Evolutionary conservation across 2,113 vertebrate genomes (phyloP).

Genomic region (Thalassarche chlororhynchos): DNA sequence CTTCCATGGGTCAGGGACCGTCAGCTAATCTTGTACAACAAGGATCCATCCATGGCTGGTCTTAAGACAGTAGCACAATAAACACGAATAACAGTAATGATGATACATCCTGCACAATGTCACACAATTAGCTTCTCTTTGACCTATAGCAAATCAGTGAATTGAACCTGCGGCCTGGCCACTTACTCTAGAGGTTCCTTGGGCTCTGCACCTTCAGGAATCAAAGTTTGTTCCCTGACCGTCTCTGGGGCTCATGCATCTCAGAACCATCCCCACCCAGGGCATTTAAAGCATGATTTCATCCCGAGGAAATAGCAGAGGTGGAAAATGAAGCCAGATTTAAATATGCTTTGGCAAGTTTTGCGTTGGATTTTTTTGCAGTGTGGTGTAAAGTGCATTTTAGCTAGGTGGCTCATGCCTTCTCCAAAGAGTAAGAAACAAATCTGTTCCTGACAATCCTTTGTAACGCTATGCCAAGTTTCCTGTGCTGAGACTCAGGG

Average conservation of each 20-base stretch:
- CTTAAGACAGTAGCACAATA: background rate
- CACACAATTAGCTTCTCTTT: conserved; percentile 16
- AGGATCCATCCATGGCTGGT: background rate
- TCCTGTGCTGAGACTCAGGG: background rate
- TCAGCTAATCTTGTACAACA: background rate
- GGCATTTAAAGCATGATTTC: background rate
- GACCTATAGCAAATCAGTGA: conserved; percentile 4
- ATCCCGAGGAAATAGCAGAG: background rate
- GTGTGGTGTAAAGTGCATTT: background rate
- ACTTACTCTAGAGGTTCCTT: background rate
- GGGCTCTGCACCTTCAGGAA: background rate
- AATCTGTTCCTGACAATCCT: background rate
- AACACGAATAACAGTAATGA: background rate
- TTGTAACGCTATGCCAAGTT: background rate
- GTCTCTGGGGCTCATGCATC: background rate
- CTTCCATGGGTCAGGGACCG: background rate
- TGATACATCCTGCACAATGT: background rate
- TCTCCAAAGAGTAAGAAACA: background rate
- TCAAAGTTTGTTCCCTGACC: background rate
- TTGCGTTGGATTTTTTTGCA: background rate
- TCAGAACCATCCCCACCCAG: background rate
- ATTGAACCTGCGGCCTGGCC: background rate
- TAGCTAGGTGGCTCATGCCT: background rate
- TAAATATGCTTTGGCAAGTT: background rate
- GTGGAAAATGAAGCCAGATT: background rate